Evolutionary conservation across 2,888 invertebrate genomes (phyloP), one percentile per base, ranked within the genome.

Genomic region (Catocala sponsa): DNA sequence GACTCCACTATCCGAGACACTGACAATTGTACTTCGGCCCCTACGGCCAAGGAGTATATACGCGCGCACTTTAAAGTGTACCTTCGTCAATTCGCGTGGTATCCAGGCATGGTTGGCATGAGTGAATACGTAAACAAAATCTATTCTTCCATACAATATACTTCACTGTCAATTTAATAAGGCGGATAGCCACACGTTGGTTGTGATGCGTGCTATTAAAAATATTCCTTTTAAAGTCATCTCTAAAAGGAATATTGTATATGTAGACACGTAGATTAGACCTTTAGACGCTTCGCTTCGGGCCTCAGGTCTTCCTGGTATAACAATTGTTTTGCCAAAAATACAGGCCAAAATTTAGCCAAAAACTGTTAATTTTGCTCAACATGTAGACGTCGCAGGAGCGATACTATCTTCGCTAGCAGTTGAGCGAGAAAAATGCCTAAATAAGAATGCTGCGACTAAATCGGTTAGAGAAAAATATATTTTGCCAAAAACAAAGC

Each of bases 141-240:
- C 81, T 78, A 71, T 83, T 89, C 88, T 91, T 90, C 91, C 92
- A 91, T 83, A 85, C 74, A 77, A 81, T 80, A 82, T 79, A 85
- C 81, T 85, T 90, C 89, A 88, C 91, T 91, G 93, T 93, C 93
- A 92, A 92, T 92, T 92, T 79, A 86, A 81, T 84, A 83, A 87
- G 88, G 91, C 91, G 84, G 84, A 85, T 86, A 79, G 92, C 93
- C 93, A 88, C 90, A 92, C 91, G 88, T 90, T 89, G 93, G 93
- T 94, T 94, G 93, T 93, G 94, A 94, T 86, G 87, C 93, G 93
- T 92, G 92, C 92, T 93, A 90, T 89, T 91, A 84, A 82, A 69
- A 80, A 77, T 85, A 81, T 86, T 83, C 82, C 85, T 88, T 88
- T 86, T 79, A 71, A 68, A 75, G 72, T 68, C 67, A 61, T 74